Conservation (phyloP, 2,113 vertebrate species). For the Lasiurus cinereus region DNA sequence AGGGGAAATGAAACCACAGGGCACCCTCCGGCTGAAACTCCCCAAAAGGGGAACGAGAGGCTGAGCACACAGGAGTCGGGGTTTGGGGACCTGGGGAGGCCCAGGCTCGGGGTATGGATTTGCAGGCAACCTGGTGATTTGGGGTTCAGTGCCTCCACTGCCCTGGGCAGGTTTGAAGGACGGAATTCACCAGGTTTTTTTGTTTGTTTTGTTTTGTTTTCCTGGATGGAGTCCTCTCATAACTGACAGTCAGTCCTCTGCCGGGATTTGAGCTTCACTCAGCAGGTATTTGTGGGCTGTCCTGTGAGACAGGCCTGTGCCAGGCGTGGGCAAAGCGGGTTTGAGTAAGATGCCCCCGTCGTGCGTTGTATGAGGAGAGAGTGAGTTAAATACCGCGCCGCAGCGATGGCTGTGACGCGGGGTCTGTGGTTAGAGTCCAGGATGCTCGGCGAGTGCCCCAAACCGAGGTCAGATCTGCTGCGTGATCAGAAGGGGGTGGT, state of each 20-base stretch:
- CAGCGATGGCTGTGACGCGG: too few relatives aligned
- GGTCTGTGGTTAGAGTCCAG: not conserved
- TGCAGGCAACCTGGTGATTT: not conserved
- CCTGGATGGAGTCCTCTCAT: not conserved
- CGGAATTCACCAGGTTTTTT: not conserved
- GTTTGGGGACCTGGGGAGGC: not conserved
- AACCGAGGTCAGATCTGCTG: accelerated
- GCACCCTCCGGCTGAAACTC: not conserved
- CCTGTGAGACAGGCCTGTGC: not conserved
- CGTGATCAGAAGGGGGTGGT: accelerated
- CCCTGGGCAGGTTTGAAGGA: not conserved
- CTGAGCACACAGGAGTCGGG: not conserved
- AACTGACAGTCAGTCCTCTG: not conserved
- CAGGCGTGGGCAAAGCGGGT: not conserved
- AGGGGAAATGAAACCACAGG: conserved; percentile 75
- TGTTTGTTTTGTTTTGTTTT: too few relatives aligned
- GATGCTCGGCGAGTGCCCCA: not conserved
- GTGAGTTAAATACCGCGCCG: not conserved
- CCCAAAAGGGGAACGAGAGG: conserved; percentile 42
- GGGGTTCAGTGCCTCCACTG: not conserved
- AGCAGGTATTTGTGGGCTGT: not conserved
- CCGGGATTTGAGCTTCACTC: not conserved
- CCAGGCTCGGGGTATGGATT: not conserved
- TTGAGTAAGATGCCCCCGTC: not conserved
- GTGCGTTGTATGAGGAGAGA: not conserved